Base-by-base conservation (phyloP, 1,140 invertebrate genomes). In the Drosophila nigromelanica region DNA sequence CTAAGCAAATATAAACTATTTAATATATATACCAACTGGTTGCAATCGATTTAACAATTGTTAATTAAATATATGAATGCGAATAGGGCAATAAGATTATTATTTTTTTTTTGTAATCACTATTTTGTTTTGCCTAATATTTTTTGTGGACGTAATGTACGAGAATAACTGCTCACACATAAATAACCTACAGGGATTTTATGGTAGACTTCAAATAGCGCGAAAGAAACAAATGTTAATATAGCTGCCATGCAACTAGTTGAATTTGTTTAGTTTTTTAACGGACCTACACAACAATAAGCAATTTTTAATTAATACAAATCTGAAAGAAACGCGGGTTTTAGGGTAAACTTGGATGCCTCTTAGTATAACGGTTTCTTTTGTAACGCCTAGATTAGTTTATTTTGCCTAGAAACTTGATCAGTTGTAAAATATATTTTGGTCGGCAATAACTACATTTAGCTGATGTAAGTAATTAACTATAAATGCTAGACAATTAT, bases 181-280 rank as follows among this genome's bases (percentile, higher is more conserved):
- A 81, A 78, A 67, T 68, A 87, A 83, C 81, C 79, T 91, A 91
- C 90, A 91, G 90, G 90, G 90, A 91, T 91, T 91, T 91, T 91
- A 91, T 68, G 80, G 90, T 91, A 91, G 90, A 67, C 70, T 75
- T 87, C 72, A 55, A 76, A 81, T 76, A 67, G 70, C 66, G 50
- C 39, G 59, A 71, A 80, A 80, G 45, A 70, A 81, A n/a, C 33
- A 73, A 89, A 73, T 73, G 71, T 69, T 72, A 66, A 70, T 78
- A 64, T 61, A 73, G 47, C 40, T 54, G 33, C 21, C 62, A 8
- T 58, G 67, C 35, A 75, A 69, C 66, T 86, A 87, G 83, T 82
- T 89, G 45, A 87, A 82, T 82, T 86, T 78, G 70, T 85, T 87
- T 78, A 73, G 56, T 82, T 87, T 72, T 75, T 58, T 58, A 67